Evolutionary conservation across 2,113 vertebrate genomes (phyloP), one percentile per base, ranked within the genome.

Genomic region (Heloderma charlesbogerti): DNA sequence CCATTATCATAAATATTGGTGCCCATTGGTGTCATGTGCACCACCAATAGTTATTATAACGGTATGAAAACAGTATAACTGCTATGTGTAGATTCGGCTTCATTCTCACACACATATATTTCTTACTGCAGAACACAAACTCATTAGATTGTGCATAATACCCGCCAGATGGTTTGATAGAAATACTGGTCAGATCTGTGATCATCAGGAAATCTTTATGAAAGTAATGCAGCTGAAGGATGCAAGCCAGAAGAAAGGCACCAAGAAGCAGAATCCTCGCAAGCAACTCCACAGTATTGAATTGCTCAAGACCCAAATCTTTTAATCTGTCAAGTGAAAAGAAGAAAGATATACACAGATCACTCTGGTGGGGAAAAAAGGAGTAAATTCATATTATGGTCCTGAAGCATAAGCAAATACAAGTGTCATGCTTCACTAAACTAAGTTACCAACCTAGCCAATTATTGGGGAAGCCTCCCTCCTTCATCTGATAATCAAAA

Each of bases 201-300:
- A 98, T 97, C 75, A 91, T 91, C 86, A 97, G 96, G 92, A 98
- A 98, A 94, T 97, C 98, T 0, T 95, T 85, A 89, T 98, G 97
- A 93, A 97, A 98, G 95, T 98, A 97, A 92, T 97, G 97, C 85
- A 98, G 94, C 87, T 97, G 98, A 63, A 98, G 96, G 89, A 98
- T 98, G 78, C 97, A 97, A 51, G 97, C 97, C 94, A 98, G 91
- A 8, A 98, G 97, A 78, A 97, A 98, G 4, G 93, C 91, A 3
- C 98, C 97, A 7, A 98, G 98, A 88, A 97, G 96, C 16, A 96
- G 94, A 86, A 97, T 97, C 13, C 96, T 95, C 0, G 98, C 96
- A 93, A 97, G 98, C 69, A 97, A 95, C 88, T 97, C 97, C 82
- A 95, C 96, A 0, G 92, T 96, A 43, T 94, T 94, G 9, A 95